These are phyloP conservation scores for Macrotrachela quadricornifera DNA, from an alignment of 1,140 invertebrate genomes.

Conservation along the genomic window DNA sequence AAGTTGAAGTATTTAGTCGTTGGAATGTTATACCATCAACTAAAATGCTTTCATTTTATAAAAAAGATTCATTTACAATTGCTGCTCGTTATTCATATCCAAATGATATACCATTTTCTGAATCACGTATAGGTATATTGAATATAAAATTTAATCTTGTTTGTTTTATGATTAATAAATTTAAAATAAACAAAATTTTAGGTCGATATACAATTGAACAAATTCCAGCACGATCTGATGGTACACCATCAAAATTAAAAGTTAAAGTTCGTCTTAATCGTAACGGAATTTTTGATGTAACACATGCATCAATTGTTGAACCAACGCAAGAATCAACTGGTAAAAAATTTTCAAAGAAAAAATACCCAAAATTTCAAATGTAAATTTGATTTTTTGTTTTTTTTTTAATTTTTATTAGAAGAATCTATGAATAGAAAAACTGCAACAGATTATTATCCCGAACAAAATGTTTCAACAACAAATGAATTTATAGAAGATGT, in stretches of 20 bases:
- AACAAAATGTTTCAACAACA: slow-evolving; percentile 3
- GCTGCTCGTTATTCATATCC: slow-evolving; percentile 49
- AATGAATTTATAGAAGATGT: slow-evolving; percentile 6
- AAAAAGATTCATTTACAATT: slow-evolving; percentile 47
- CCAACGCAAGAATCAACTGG: slow-evolving; percentile 31
- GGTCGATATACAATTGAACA: slow-evolving; percentile 34
- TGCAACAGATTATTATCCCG: not conserved
- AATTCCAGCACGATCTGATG: slow-evolving; percentile 52
- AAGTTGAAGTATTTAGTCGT: slow-evolving; percentile 55
- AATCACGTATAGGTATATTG: slow-evolving; percentile 56
- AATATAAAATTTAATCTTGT: slow-evolving; percentile 51
- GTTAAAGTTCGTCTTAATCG: slow-evolving; percentile 77
- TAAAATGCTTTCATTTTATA: slow-evolving; percentile 74
- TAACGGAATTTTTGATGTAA: slow-evolving; percentile 68
- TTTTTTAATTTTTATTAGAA: no score
- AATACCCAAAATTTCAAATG: no score
- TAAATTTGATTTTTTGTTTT: no score
- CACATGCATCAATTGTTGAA: slow-evolving; percentile 60
- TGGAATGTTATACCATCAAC: slow-evolving; percentile 75
- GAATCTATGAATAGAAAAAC: no score
- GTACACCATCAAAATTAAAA: slow-evolving; percentile 73
- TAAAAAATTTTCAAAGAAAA: no score
- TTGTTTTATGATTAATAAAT: slow-evolving; percentile 31
- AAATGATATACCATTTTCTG: slow-evolving; percentile 41
- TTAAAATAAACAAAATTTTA: no score